Base-by-base conservation (phyloP, 2,797 vertebrate genomes). In the Myotis vivesi region DNA sequence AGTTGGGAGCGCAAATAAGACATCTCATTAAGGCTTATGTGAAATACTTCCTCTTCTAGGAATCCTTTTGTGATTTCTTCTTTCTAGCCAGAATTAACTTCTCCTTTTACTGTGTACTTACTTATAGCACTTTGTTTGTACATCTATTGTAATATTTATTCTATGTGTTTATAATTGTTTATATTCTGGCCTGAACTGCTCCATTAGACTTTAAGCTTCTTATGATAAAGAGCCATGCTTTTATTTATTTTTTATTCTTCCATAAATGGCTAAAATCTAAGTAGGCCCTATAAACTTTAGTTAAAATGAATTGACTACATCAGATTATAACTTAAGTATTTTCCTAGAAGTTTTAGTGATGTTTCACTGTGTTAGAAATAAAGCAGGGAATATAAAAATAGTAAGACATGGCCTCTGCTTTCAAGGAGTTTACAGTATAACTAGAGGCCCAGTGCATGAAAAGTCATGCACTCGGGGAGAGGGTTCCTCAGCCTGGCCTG, bases 261-360 rank as follows among this genome's bases (percentile, higher is more conserved):
- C 57, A 16, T 49, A 87, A 88, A 55, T 81, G 23, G 22, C 36
- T 86, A 11, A 72, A 17, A 55, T 22, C 13, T 84, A 85, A 95
- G 25, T 41, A 81, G 25, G 33, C 11, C 33, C 80, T 94, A 53
- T 2, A 82, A 86, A 62, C 12, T 19, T 53, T 77, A 62, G 30
- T 80, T 94, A 36, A 89, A 91, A 77, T 95, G 68, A 75, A 80
- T 28, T 89, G 38, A 76, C 6, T 59, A 15, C 69, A 30, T 81
- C 46, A 92, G 30, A 87, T 86, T 87, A 72, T 89, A 79, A 92
- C 23, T 79, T 23, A 49, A 51, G 33, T 89, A 81, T 87, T 95
- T 91, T 93, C 77, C 22, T 72, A 68, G 20, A 57, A 87, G 33
- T 93, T 76, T 84, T 89, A 80, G 83, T 84, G 68, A 30, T 94